These are phyloP conservation scores for Acanthurus tractus DNA, from an alignment of 2,797 vertebrate species.

Conservation along the genomic window DNA sequence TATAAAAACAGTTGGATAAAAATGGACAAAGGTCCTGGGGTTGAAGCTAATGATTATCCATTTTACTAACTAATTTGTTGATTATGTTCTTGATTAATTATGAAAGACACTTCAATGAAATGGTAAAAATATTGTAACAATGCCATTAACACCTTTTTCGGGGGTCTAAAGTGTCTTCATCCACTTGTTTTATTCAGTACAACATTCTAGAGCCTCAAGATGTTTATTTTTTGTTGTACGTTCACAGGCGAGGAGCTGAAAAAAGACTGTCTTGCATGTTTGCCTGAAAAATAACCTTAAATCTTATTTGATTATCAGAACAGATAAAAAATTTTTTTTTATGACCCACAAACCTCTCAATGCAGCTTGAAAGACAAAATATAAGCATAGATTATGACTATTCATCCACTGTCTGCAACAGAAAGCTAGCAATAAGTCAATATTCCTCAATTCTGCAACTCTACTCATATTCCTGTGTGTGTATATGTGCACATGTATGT, in stretches of 20 bases:
- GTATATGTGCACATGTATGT: conserved; percentile 1
- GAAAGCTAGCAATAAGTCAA: neutral
- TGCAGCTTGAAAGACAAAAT: neutral
- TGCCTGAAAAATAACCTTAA: neutral
- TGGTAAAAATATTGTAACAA: neutral
- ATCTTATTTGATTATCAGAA: neutral
- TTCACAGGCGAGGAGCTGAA: neutral
- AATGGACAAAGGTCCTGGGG: neutral
- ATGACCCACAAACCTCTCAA: neutral
- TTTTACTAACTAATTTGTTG: neutral
- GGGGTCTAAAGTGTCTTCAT: neutral
- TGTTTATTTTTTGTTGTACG: neutral
- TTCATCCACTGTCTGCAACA: conserved; percentile 10
- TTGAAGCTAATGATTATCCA: neutral
- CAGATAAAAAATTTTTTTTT: neutral
- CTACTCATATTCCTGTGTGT: neutral
- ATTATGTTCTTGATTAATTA: neutral
- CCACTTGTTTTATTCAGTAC: neutral
- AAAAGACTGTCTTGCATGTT: neutral
- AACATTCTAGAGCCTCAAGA: neutral
- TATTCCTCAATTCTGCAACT: conserved; percentile 2
- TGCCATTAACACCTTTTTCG: neutral
- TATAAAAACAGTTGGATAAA: neutral
- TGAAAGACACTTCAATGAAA: neutral
- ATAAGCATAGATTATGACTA: neutral